Evolutionary conservation across 1,140 invertebrate genomes (phyloP).

Genomic region (Acromyrmex echinatior): DNA sequence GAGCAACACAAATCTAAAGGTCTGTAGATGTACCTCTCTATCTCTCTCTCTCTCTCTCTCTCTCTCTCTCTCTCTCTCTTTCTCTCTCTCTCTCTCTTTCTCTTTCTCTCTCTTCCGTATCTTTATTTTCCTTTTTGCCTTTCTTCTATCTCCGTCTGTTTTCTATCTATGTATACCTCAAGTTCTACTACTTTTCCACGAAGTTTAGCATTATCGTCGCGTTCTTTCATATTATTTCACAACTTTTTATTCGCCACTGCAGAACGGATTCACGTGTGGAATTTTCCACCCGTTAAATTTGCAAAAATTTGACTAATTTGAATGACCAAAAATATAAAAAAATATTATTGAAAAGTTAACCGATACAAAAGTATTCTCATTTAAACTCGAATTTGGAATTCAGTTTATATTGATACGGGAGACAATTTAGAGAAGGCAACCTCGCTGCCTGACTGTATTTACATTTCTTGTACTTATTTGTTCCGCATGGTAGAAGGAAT

Average conservation of each 20-base stretch:
- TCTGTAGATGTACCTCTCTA: slow-evolving; percentile 52
- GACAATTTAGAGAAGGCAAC: background rate
- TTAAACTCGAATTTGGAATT: background rate
- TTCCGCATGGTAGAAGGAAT: background rate
- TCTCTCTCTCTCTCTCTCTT: background rate
- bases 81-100: background rate
- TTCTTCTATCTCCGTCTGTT: background rate
- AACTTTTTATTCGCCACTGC: background rate
- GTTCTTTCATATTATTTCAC: background rate
- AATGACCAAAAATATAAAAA: background rate
- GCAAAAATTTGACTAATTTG: background rate
- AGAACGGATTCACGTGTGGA: background rate
- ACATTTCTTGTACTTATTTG: background rate
- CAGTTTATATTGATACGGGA: background rate
- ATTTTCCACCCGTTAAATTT: background rate
- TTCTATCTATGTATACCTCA: slow-evolving; percentile 21
- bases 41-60: background rate
- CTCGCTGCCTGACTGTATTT: background rate
- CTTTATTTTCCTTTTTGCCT: background rate
- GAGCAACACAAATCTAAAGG: slow-evolving; percentile 79
- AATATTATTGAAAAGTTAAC: background rate
- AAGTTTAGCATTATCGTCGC: slow-evolving; percentile 8
- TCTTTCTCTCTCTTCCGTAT: background rate
- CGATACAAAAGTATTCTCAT: background rate
- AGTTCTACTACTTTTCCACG: background rate